These are phyloP conservation scores for Diploscapter pachys DNA, from an alignment of 1,140 invertebrate species.

Conservation along the genomic window DNA sequence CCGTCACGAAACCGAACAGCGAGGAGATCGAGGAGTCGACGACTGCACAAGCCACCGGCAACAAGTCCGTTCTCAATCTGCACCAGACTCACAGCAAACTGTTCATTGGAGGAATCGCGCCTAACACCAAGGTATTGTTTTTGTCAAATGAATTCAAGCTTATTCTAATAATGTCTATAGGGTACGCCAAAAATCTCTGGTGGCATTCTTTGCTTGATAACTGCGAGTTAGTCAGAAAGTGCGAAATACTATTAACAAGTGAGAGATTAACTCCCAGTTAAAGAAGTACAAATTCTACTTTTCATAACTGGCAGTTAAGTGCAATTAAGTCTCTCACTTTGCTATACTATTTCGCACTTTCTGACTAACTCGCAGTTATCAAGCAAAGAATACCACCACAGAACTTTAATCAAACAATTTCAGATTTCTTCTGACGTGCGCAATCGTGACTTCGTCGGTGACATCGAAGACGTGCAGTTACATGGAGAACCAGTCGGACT, in stretches of 20 bases:
- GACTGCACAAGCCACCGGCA: conserved; percentile 65
- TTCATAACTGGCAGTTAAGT: background rate
- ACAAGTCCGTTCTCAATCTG: conserved; percentile 78
- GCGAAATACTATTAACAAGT: too few relatives aligned
- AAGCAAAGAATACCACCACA: too few relatives aligned
- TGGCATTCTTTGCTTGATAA: too few relatives aligned
- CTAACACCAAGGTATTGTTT: conserved; percentile 61
- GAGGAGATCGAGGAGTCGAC: conserved; percentile 39
- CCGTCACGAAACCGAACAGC: conserved; percentile 69
- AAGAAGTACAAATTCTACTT: background rate
- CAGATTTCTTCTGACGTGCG: conserved; percentile 69
- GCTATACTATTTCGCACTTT: too few relatives aligned
- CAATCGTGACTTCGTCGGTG: conserved; percentile 76
- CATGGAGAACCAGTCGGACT: conserved; percentile 82
- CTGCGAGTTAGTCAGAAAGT: too few relatives aligned
- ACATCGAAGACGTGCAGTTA: conserved; percentile 82
- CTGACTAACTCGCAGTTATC: too few relatives aligned
- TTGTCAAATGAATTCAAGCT: background rate
- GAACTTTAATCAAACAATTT: background rate
- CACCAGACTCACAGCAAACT: conserved; percentile 79
- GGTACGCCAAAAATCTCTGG: background rate
- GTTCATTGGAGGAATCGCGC: conserved; percentile 82
- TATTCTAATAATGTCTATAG: too few relatives aligned
- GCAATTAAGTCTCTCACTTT: too few relatives aligned
- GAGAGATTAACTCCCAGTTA: too few relatives aligned